phyloP scores from a whole-genome alignment of 2,797 vertebrate genomes.

The Lepilemur ruficaudatus region DNA sequence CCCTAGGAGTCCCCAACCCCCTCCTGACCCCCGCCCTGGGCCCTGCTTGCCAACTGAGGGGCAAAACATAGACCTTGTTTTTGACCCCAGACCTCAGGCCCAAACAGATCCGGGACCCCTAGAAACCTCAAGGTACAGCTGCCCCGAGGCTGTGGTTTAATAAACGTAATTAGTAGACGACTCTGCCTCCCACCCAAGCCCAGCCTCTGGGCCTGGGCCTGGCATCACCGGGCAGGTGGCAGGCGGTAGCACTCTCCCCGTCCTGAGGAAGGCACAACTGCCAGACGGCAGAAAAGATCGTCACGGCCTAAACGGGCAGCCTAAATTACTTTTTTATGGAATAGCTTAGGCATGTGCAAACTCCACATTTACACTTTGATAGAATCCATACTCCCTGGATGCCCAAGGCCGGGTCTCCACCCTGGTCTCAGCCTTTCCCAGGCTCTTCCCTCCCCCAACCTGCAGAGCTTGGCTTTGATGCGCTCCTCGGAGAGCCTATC shows the following conservation, averaged over 20 bases:
- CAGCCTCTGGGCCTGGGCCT: too few species aligned
- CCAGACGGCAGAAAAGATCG: background rate
- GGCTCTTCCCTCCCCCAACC: too few species aligned
- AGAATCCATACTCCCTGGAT: accelerated
- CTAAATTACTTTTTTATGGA: too few species aligned
- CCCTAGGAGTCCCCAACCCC: background rate
- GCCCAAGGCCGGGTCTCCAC: background rate
- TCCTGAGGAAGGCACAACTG: background rate
- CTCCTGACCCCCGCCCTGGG: background rate
- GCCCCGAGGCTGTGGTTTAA: background rate
- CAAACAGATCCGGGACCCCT: too few species aligned
- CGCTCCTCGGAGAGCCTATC: too few species aligned
- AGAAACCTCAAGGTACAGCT: background rate
- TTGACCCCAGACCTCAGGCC: too few species aligned
- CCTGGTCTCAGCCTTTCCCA: background rate
- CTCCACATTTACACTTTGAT: too few species aligned
- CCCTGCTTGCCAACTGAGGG: background rate
- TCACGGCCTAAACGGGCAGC: background rate
- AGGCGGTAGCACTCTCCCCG: background rate
- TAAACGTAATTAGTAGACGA: accelerated
- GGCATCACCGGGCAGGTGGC: accelerated
- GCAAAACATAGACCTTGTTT: background rate
- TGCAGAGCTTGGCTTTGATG: background rate
- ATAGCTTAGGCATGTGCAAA: too few species aligned
- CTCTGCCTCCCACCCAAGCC: too few species aligned